Percentiles rank a stretch among this genome's conserved stretches.
phyloP scores from a whole-genome alignment of 1,140 invertebrate species.

The Ips typographus region DNA sequence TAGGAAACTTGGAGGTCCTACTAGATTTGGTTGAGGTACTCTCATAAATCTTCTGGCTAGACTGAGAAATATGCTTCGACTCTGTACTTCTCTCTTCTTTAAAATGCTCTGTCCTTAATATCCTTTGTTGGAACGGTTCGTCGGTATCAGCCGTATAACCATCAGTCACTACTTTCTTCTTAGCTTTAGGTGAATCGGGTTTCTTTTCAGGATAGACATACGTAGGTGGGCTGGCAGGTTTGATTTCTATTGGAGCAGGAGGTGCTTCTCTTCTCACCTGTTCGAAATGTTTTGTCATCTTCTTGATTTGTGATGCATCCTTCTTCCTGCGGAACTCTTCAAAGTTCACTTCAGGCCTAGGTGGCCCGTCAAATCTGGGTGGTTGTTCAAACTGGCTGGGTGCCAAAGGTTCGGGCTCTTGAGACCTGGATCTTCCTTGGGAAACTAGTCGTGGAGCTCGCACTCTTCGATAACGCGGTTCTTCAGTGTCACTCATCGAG shows the following conservation, averaged over 20 bases:
- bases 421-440: slow-evolving; percentile 55
- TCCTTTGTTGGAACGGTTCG: slow-evolving; percentile 57
- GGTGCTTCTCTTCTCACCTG: slow-evolving; percentile 39
- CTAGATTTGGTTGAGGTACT: slow-evolving; percentile 41
- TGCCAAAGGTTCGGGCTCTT: slow-evolving; percentile 59
- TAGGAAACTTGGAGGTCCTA: slow-evolving; percentile 41
- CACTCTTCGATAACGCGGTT: slow-evolving; percentile 59
- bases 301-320: slow-evolving; percentile 46
- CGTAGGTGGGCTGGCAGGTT: slow-evolving; percentile 59
- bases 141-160: slow-evolving; percentile 75
- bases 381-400: slow-evolving; percentile 62
- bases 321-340: slow-evolving; percentile 45
- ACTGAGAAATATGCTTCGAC: slow-evolving; percentile 41
- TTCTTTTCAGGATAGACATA: slow-evolving; percentile 56
- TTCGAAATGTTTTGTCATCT: slow-evolving; percentile 42
- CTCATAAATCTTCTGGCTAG: slow-evolving; percentile 37
- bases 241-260: slow-evolving; percentile 45
- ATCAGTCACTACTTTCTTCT: slow-evolving; percentile 53
- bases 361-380: slow-evolving; percentile 54
- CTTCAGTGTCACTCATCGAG: slow-evolving; percentile 67
- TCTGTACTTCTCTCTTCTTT: slow-evolving; percentile 44
- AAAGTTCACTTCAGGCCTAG: slow-evolving; percentile 52
- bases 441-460: slow-evolving; percentile 54
- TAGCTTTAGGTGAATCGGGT: slow-evolving; percentile 61
- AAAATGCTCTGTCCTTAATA: slow-evolving; percentile 44